Evolutionary conservation across 2,797 vertebrate species (phyloP), one percentile per base, ranked within the genome.

Genomic region (Muraenolepis orangiensis): DNA sequence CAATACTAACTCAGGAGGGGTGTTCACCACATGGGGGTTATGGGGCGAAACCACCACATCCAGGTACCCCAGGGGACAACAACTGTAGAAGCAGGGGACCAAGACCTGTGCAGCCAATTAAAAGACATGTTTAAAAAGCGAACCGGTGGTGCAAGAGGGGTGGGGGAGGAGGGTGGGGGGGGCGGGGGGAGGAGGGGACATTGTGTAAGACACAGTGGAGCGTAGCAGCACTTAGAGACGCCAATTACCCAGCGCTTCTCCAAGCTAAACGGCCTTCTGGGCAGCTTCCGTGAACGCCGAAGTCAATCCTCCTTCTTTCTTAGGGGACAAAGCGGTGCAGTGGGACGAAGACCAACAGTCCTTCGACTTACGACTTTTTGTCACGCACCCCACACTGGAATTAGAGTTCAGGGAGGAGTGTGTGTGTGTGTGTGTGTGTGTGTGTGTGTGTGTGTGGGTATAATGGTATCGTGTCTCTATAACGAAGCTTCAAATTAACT

Each of bases 31-130:
- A 74, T 46, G 5, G 76, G 78, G 81, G 78, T 70, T 29, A 2
- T 79, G 85, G 66, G 90, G 90, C 87, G 89, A 86, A 85, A 72
- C 78, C 87, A 87, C 77, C 82, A 86, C 90, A 90, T 87, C 86
- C 85, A 90, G 87, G 86, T 91, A 80, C 86, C 90, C 87, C 86
- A 71, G 81, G 88, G 87, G 87, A 86, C 76, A 76, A n/a, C n/a
- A n/a, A n/a, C n/a, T n/a, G 82, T 86, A 82, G 83, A 86, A 76
- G 83, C 90, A 89, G 78, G 83, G 87, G 88, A 90, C 88, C 91
- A 91, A 91, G 91, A 93, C 90, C 42, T 75, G 85, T 84, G 87
- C 81, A 87, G 86, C 90, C 90, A 93, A 93, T 93, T 93, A 92
- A 85, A 82, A 74, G 83, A 85, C 84, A 79, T 78, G 85, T 89